Base-by-base conservation (phyloP, 2,113 vertebrate genomes). In the Hypanus sabinus region DNA sequence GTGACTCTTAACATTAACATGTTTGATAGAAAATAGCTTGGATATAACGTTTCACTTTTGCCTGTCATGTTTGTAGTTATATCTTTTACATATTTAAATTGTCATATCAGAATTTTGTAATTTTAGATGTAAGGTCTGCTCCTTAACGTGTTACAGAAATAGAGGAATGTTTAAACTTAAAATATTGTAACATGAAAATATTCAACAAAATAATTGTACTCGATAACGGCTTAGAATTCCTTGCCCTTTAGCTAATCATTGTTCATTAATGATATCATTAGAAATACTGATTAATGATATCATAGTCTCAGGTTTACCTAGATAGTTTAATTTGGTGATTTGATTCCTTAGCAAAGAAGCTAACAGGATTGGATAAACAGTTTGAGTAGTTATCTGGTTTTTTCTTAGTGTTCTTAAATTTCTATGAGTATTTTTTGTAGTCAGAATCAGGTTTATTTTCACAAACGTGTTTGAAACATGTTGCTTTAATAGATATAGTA, bases 161-260 rank as follows among this genome's bases (percentile, higher is more conserved):
- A 70, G 11, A 18, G 68, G 68, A 18, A 70, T 70, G 9, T 18
- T 30, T 87, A n/a, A 60, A 88, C n/a, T n/a, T 88, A 88, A 88
- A 88, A 88, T n/a, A 88, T 88, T 88, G 57, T 27, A 27, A n/a
- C 83, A 62, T 88, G 83, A 88, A 88, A 88, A 30, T 62, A 33
- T 14, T 65, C 33, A 5, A 11, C 36, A 83, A 83, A 81, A 81
- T 65, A n/a, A 5, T 62, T 30, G 2, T 8, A 24, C 22, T 85
- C 9, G 30, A 65, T 16, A 30, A 33, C 18, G 65, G 33, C 12
- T 60, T 62, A 12, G 16, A 90, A 65, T 90, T 73, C 71, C 71
- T 22, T 24, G 71, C 71, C 71, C 71, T 22, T 73, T 0, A 24
- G 22, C 71, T 73, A 33, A n/a, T 68, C 14, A 60, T 90, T 33